phyloP scores from a whole-genome alignment of 2,113 vertebrate genomes.

The Hiodon tergisus region DNA sequence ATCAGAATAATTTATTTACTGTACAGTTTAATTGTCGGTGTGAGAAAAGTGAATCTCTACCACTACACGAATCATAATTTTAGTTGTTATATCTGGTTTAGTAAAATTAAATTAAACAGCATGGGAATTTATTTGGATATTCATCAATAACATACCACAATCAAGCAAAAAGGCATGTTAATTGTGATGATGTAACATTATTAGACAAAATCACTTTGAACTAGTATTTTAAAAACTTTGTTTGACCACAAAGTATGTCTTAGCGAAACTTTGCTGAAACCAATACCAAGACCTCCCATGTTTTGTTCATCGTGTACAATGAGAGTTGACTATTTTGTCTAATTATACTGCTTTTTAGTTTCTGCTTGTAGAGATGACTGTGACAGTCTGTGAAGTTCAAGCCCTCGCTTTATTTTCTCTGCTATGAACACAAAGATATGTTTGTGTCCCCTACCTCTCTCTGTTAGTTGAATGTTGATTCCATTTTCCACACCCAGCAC shows the following conservation, averaged over 20 bases:
- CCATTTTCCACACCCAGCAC: conserved; percentile 4
- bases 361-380: neutral
- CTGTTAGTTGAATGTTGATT: conserved; percentile 30
- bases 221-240: neutral
- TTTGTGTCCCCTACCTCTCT: conserved; percentile 48
- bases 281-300: neutral
- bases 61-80: too few species aligned
- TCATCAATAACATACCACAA: too few species aligned
- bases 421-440: neutral
- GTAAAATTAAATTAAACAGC: too few species aligned
- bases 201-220: too few species aligned
- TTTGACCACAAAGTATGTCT: neutral
- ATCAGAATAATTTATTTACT: too few species aligned
- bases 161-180: too few species aligned
- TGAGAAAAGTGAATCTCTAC: too few species aligned
- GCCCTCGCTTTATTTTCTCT: neutral
- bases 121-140: too few species aligned
- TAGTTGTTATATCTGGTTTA: too few species aligned
- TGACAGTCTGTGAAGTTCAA: neutral
- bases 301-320: neutral
- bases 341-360: neutral
- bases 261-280: neutral
- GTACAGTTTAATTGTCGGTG: too few species aligned
- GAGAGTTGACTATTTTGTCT: too few species aligned
- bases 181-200: too few species aligned